Conservation (phyloP, 2,888 invertebrate genomes). For the Eupsilia transversa region DNA sequence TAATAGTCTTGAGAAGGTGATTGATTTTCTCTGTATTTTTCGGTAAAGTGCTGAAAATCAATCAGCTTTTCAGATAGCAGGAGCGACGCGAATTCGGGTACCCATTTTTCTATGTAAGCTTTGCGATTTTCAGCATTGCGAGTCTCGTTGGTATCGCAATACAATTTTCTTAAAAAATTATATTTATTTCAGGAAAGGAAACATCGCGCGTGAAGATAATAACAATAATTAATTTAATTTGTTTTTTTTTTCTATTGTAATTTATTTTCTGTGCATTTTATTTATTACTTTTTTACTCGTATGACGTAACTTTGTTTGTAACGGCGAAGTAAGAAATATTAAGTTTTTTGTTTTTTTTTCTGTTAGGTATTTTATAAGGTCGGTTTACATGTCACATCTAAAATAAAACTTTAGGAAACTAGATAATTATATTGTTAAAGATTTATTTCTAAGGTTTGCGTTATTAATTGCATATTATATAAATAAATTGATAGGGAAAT, state of each 20-base stretch:
- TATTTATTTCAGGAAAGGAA: conserved; percentile 80
- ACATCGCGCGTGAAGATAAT: conserved; percentile 72
- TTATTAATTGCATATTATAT: conserved; percentile 25
- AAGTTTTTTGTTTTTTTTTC: conserved; percentile 58
- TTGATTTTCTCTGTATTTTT: background rate
- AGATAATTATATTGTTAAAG: conserved; percentile 15
- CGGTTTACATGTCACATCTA: conserved; percentile 47
- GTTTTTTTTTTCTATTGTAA: conserved; percentile 68
- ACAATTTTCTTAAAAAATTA: conserved; percentile 49
- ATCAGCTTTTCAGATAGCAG: conserved; percentile 24
- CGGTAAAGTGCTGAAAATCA: background rate
- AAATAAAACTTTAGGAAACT: conserved; percentile 26
- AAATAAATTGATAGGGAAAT: conserved; percentile 23
- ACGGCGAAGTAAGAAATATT: conserved; percentile 64
- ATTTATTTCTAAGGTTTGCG: conserved; percentile 47
- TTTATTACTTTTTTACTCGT: conserved; percentile 70
- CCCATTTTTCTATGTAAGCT: conserved; percentile 54
- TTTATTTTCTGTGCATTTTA: conserved; percentile 84
- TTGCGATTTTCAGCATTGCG: conserved; percentile 50
- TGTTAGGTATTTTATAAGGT: conserved; percentile 46
- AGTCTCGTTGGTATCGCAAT: conserved; percentile 11
- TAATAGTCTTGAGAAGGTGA: background rate
- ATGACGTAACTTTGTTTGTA: conserved; percentile 53
- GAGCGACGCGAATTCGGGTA: conserved; percentile 65
- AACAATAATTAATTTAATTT: conserved; percentile 60